Conservation (phyloP, 2,113 vertebrate species). For the Elaphurus davidianus region DNA sequence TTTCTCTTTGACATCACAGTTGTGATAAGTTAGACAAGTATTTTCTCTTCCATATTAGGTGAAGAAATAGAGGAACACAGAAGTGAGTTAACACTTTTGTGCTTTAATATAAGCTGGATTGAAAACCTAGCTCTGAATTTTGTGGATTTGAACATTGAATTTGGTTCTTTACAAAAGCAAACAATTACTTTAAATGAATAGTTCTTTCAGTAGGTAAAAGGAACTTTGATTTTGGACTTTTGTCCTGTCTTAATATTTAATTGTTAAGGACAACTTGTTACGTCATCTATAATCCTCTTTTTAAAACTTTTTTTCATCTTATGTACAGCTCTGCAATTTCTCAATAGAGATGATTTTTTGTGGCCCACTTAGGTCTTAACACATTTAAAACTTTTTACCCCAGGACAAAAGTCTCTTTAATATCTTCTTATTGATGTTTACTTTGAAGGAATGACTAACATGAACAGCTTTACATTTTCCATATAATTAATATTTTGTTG, state of each 20-base stretch:
- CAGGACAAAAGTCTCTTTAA: background rate
- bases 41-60: background rate
- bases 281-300: background rate
- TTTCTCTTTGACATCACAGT: background rate
- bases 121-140: background rate
- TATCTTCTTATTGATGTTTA: background rate
- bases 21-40: background rate
- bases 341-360: background rate
- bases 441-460: background rate
- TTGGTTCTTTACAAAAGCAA: slow-evolving; percentile 9
- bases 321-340: background rate
- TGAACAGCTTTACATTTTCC: background rate
- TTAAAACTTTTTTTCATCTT: background rate
- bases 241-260: background rate
- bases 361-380: background rate
- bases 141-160: background rate
- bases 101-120: background rate
- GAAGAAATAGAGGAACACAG: background rate
- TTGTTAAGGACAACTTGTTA: slow-evolving; percentile 20
- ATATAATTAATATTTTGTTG: background rate
- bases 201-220: background rate
- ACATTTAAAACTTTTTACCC: background rate
- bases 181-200: background rate
- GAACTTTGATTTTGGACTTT: slow-evolving; percentile 12
- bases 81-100: background rate